Evolutionary conservation across 2,113 vertebrate species (phyloP), one percentile per base, ranked within the genome.

Genomic region (Sorex araneus): DNA sequence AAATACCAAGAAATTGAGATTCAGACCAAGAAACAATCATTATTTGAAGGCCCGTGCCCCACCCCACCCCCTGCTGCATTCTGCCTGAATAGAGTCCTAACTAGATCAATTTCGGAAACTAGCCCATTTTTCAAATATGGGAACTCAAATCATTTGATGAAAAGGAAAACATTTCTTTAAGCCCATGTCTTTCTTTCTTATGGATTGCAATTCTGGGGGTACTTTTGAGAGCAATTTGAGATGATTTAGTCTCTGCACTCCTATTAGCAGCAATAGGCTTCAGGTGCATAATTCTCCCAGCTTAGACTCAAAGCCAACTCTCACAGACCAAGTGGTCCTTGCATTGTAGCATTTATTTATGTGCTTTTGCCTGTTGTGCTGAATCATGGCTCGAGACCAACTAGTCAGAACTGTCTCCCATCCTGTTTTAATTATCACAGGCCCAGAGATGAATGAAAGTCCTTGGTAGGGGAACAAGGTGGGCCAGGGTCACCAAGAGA

Each of bases 381-480:
- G 45, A 30, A 85, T 94, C 40, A 70, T 47, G 4, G 30, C 5
- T 4, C n/a, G 0, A 0, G 93, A 88, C 11, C 30, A 75, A 43
- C 86, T 96, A 78, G 57, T 69, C 81, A 88, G 77, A 70, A 92
- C 89, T 36, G 30, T 9, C 57, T 77, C 8, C 32, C 43, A 71
- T 78, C 77, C 40, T 83, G 83, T 95, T 90, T 64, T 95, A 97
- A 97, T 96, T 97, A 95, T 84, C 54, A 32, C 71, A 78, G 84
- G 19, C 87, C 69, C 70, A 13, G 57, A 94, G 90, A 95, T 96
- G 93, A 97, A 96, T 80, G 92, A 74, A 97, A 92, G 93, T 94
- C 96, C 7, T 16, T 47, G 82, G 73, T 34, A 74, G 94, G 93
- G 1, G 0, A 87, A 96, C 95, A 85, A 94, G 91, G 96, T 97